phyloP scores from a whole-genome alignment of 2,797 vertebrate genomes.

The Muscicapa striata region DNA sequence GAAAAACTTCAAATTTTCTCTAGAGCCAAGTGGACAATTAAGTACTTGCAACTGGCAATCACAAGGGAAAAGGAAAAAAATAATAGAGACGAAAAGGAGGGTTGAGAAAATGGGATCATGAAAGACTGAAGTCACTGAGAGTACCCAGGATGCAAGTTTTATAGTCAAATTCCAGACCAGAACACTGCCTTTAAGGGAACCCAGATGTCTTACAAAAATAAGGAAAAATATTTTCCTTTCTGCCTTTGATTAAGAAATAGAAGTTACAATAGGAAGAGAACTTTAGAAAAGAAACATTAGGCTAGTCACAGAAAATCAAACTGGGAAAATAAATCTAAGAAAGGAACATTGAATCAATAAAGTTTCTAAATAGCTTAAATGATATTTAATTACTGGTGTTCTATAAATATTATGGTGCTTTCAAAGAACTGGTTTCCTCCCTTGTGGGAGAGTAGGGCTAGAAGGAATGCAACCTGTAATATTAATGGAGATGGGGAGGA shows the following conservation, averaged over 20 bases:
- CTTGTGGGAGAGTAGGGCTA: not conserved
- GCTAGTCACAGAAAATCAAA: too few relatives aligned
- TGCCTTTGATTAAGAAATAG: not conserved
- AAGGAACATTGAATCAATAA: not conserved
- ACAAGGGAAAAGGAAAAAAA: rapidly evolving
- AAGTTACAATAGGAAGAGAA: too few relatives aligned
- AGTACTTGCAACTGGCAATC: not conserved
- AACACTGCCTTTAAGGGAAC: not conserved
- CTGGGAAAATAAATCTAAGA: not conserved
- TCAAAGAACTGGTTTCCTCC: not conserved
- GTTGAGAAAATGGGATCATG: not conserved
- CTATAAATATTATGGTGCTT: not conserved
- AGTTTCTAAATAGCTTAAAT: not conserved
- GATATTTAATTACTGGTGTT: not conserved
- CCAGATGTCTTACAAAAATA: not conserved
- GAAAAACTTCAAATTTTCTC: not conserved
- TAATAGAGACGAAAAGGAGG: not conserved
- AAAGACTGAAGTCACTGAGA: not conserved
- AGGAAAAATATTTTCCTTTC: not conserved
- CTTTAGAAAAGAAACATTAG: too few relatives aligned
- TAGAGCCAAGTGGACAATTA: not conserved
- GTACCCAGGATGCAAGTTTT: not conserved
- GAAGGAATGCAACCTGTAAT: not conserved
- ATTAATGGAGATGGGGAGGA: not conserved
- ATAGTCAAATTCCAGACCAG: not conserved